These are phyloP conservation scores for Nymphalis polychloros DNA, from an alignment of 2,888 invertebrate species.

Conservation along the genomic window DNA sequence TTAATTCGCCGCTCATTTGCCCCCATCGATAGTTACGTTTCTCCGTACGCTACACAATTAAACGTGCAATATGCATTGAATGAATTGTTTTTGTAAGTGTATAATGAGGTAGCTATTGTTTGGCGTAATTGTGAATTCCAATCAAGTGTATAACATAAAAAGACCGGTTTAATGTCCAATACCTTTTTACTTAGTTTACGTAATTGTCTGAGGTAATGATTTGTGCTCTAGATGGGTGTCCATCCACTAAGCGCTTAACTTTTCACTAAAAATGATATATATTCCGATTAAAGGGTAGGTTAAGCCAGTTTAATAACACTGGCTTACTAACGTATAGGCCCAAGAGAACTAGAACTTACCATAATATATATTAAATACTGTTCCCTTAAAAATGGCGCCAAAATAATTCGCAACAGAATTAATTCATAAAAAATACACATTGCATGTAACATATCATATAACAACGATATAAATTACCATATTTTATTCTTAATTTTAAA, in stretches of 20 bases:
- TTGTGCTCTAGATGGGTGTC: not conserved
- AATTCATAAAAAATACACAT: not conserved
- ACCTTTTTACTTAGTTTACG: not conserved
- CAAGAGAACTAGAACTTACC: too few relatives aligned
- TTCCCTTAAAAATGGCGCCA: not conserved
- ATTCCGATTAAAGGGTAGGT: not conserved
- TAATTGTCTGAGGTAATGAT: not conserved
- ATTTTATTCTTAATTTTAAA: not conserved
- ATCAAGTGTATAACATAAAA: conserved; percentile 25
- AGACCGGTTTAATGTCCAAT: conserved; percentile 20
- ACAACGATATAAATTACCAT: not conserved
- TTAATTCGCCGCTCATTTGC: conserved; percentile 43
- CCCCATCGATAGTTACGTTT: conserved; percentile 27
- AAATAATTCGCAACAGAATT: not conserved
- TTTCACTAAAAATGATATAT: not conserved
- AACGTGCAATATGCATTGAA: conserved; percentile 17
- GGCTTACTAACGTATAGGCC: too few relatives aligned
- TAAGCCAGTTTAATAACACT: too few relatives aligned
- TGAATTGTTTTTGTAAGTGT: conserved; percentile 25
- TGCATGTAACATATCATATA: not conserved
- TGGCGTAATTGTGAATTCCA: conserved; percentile 28
- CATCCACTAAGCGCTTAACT: not conserved
- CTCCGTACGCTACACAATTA: conserved; percentile 1
- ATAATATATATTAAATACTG: not conserved
- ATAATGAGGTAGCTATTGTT: conserved; percentile 34